Evolutionary conservation across 1,140 invertebrate species (phyloP), one percentile per base, ranked within the genome.

Genomic region (Trissolcus basalis): DNA sequence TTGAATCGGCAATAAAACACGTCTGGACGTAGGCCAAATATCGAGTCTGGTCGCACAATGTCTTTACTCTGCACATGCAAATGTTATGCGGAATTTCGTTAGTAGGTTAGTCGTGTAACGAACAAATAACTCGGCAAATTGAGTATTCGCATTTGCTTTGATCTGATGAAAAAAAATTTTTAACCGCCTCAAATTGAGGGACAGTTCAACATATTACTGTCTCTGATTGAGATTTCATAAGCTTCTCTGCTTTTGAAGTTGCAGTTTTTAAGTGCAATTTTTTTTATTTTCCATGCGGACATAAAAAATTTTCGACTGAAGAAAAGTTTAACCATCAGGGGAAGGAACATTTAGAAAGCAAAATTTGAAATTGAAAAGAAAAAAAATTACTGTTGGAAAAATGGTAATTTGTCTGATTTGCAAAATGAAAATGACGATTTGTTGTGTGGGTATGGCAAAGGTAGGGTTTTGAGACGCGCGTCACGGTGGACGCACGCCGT

Each of bases 1-100:
- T n/a, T 59, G 67, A 74, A 78, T 78, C 63, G 70, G 70, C 70
- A 74, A 78, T 74, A 78, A 78, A 78, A 55, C 65, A 47, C 47
- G 70, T 49, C 60, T 78, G 76, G 70, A 74, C 58, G 35, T 11
- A 19, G 7, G 76, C 76, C 76, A 78, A 71, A 70, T 73, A 78
- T 78, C 48, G 61, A 78, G 70, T 74, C 58, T 74, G 70, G 67
- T 70, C 70, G 19, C 19, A 68, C 65, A 78, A 78, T 74, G 76
- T 78, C 71, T 75, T 75, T 68, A 58, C 72, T 54, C 19, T 27
- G 59, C 56, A 55, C 68, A 51, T 59, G 60, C 43, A 36, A 47
- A 48, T 54, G 64, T 59, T 64, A 41, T 59, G 35, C 16, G 59
- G 58, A 68, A 53, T 74, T 74, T 67, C 61, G 51, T 75, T 68